Evolutionary conservation across 92 coral and sea anemone species (phyloP).

Genomic region (Zoanthus sociatus): DNA sequence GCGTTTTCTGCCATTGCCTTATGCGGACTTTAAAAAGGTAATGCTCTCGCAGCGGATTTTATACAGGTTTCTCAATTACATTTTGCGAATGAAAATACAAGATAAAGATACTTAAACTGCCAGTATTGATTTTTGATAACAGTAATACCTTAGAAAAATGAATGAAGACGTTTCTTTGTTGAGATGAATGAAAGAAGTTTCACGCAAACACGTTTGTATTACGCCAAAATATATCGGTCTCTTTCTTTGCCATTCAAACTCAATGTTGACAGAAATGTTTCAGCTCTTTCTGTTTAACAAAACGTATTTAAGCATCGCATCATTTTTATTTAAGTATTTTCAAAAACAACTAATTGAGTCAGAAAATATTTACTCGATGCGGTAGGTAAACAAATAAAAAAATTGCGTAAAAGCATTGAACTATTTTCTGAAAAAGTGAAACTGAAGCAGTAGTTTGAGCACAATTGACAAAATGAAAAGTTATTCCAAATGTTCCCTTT

Average conservation of each 20-base stretch:
- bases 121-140: slow-evolving; percentile 42
- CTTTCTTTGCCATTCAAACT: slow-evolving; percentile 3
- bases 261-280: background rate
- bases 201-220: background rate
- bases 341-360: slow-evolving; percentile 6
- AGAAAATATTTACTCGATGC: slow-evolving; percentile 11
- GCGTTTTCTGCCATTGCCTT: slow-evolving; percentile 48
- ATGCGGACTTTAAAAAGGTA: background rate
- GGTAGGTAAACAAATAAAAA: slow-evolving; percentile 29
- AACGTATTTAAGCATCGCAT: slow-evolving; percentile 16
- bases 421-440: background rate
- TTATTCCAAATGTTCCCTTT: background rate
- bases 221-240: background rate
- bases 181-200: background rate
- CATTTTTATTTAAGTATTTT: background rate
- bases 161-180: background rate
- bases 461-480: too few relatives aligned
- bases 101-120: slow-evolving; percentile 43
- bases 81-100: slow-evolving; percentile 49
- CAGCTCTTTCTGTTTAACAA: background rate
- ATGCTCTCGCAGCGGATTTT: slow-evolving; percentile 8
- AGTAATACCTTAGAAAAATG: slow-evolving; percentile 15
- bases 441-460: background rate
- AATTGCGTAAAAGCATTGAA: background rate
- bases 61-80: slow-evolving; percentile 28